Base-by-base conservation (phyloP, 2,888 invertebrate genomes). In the Metallyticus violacea region DNA sequence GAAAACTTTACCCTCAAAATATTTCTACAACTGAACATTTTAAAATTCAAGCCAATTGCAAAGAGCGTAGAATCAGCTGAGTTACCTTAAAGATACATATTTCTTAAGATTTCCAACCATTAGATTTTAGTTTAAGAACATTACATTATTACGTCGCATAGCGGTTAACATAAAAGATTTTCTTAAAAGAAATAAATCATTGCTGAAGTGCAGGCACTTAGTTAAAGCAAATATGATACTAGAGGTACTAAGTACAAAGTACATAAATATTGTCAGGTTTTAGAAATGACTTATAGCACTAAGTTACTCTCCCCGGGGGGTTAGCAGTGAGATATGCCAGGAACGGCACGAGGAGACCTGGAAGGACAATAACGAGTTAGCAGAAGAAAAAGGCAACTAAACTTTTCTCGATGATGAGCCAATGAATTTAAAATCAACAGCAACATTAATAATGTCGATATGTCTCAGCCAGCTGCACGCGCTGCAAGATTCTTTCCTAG, bases 351-450 rank as follows among this genome's bases (percentile, higher is more conserved):
- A n/a, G n/a, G n/a, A n/a, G n/a, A n/a, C n/a, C n/a, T n/a, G n/a
- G n/a, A n/a, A n/a, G n/a, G n/a, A n/a, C n/a, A n/a, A n/a, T n/a
- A n/a, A n/a, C n/a, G n/a, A n/a, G n/a, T n/a, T n/a, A n/a, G n/a
- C n/a, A n/a, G n/a, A 62, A 22, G 40, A 62, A 9, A 62, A 62
- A 15, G 3, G 22, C 40, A 22, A 62, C 15, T 9, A 62, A 62
- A 22, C 40, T 2, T 62, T 15, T 7, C 40, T 62, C 40, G 15
- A 62, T 82, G 82, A 82, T 76, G 82, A 82, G 82, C 76, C 82
- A 82, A 82, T 82, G 82, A 82, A 82, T 82, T 76, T 82, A 82
- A 82, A 82, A 82, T 82, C 82, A 82, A 82, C 82, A 81, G 26
- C 81, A 82, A 76, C 82, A 82, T 82, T 82, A 82, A 82, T 82